Evolutionary conservation across 2,113 vertebrate genomes (phyloP).

Genomic region (Enhydra lutris): DNA sequence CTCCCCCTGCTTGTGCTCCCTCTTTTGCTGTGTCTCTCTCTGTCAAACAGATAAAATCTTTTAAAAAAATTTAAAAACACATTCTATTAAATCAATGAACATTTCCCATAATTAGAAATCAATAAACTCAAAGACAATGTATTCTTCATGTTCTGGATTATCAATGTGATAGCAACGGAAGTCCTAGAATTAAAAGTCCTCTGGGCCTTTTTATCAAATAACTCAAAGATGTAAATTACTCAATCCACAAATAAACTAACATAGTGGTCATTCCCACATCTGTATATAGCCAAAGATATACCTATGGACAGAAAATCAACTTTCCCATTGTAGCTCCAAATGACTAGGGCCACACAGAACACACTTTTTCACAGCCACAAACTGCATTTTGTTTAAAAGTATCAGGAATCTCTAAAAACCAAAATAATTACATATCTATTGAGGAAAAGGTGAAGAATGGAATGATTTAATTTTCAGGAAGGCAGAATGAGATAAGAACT

Average conservation of each 20-base stretch:
- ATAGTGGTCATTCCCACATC: background rate
- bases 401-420: background rate
- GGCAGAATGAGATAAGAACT: background rate
- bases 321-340: background rate
- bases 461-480: background rate
- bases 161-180: background rate
- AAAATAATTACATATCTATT: background rate
- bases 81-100: constrained; percentile 20
- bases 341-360: background rate
- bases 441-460: background rate
- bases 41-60: too few species aligned
- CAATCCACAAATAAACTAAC: background rate
- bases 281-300: background rate
- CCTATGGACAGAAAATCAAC: background rate
- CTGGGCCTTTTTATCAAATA: background rate
- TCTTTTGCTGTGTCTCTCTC: too few species aligned
- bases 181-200: background rate
- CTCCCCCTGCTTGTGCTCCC: too few species aligned
- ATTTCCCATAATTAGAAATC: constrained; percentile 11
- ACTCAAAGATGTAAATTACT: background rate
- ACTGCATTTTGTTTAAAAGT: background rate
- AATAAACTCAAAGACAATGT: background rate
- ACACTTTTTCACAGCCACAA: background rate
- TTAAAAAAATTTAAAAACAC: constrained; percentile 38
- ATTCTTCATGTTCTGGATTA: background rate